Evolutionary conservation across 37 sponge, comb jelly and placozoan genomes (phyloP), one percentile per base, ranked within the genome.

Genomic region (Ephydatia muelleri): DNA sequence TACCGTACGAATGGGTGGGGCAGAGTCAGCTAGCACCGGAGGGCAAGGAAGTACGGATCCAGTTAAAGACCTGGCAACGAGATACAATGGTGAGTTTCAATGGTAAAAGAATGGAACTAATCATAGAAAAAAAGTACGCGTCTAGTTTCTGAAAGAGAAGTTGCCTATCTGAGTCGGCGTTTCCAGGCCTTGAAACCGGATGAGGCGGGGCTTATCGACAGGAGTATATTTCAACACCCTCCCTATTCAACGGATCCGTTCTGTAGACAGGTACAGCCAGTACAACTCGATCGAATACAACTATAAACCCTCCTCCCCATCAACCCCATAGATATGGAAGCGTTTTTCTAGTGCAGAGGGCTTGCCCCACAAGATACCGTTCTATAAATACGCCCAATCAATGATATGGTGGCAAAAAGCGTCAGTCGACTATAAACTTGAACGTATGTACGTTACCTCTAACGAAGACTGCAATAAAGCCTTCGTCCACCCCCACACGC

Each of bases 331-430:
- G 79, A 78, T 78, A 40, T 78, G 79, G 79, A 78, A 49, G 65
- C 57, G 79, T 16, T 29, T 78, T 40, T 78, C 79, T 12, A 65
- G 79, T 30, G 40, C 30, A 28, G 49, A 48, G 23, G 79, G 65
- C 28, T 49, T 27, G 0, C 79, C 79, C 2, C 0, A 78, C 65
- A 78, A 49, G 30, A 78, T 78, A 0, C 25, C 65, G 29, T 78
- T 78, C 29, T 5, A 40, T 25, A 78, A 64, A 27, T 78, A 57
- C 49, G 79, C 57, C 26, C n/a, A 32, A 5, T 49, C 79, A 29
- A 78, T 78, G 79, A 48, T 78, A 21, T 78, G 79, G 79, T 78
- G 79, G 79, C 79, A 78, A 65, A 40, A 78, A 30, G 79, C 79
- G 29, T 64, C 79, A 33, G 32, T 78, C 65, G 49, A 78, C 64